phyloP scores from a whole-genome alignment of 2,888 invertebrate species.

The Notodonta dromedarius region DNA sequence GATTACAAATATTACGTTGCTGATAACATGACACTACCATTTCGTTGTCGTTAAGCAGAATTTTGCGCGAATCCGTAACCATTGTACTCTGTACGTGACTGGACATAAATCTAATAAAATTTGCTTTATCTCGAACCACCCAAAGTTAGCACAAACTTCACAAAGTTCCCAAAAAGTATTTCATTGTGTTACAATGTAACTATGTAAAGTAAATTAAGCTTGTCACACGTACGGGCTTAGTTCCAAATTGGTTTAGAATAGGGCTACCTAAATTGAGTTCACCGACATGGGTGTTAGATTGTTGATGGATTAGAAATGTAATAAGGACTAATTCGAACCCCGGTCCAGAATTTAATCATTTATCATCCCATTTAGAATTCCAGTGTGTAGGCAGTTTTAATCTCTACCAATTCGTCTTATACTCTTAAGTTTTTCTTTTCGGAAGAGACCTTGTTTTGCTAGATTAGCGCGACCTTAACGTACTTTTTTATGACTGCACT shows the following conservation, averaged over 20 bases:
- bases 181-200: neutral
- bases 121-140: neutral
- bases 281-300: too few species aligned
- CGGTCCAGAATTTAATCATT: too few species aligned
- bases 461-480: neutral
- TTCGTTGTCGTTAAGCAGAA: neutral
- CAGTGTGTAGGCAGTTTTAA: too few species aligned
- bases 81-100: slow-evolving; percentile 3
- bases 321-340: too few species aligned
- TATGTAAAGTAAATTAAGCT: neutral
- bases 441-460: neutral
- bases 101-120: slow-evolving; percentile 1
- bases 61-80: neutral
- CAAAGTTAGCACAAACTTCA: neutral
- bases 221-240: neutral
- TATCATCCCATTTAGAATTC: too few species aligned
- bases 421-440: neutral
- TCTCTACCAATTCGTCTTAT: too few species aligned
- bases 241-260: neutral
- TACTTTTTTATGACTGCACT: neutral
- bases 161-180: neutral
- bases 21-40: neutral
- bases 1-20: slow-evolving; percentile 6
- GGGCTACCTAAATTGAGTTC: neutral
- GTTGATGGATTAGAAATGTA: too few species aligned